Percentiles rank a stretch among this genome's conserved stretches.
phyloP scores from a whole-genome alignment of 2,888 invertebrate genomes.

The Graphium colonna region DNA sequence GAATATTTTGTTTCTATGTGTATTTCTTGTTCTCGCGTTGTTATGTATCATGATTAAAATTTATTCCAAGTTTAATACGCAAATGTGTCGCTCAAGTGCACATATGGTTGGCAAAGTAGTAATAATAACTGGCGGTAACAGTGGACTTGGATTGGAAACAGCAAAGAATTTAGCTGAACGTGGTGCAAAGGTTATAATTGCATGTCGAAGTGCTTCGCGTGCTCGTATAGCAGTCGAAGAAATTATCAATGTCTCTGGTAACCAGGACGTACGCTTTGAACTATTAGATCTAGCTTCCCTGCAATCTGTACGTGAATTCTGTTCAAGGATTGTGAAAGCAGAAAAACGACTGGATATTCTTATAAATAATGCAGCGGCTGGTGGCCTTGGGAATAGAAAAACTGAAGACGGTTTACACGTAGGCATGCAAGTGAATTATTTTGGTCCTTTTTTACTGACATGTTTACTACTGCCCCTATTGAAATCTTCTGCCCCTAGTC shows the following conservation, averaged over 20 bases:
- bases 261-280: slow-evolving; percentile 52
- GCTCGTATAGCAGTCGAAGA: slow-evolving; percentile 57
- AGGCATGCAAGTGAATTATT: slow-evolving; percentile 86
- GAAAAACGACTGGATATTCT: slow-evolving; percentile 77
- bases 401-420: slow-evolving; percentile 84
- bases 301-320: slow-evolving; percentile 77
- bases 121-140: slow-evolving; percentile 67
- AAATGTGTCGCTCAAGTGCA: slow-evolving; percentile 62
- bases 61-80: slow-evolving; percentile 64
- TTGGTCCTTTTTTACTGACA: slow-evolving; percentile 86
- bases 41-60: slow-evolving; percentile 49
- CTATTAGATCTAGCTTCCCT: slow-evolving; percentile 69
- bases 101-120: slow-evolving; percentile 73
- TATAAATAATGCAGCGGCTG: slow-evolving; percentile 81
- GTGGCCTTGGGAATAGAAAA: slow-evolving; percentile 65
- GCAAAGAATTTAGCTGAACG: slow-evolving; percentile 73
- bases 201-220: slow-evolving; percentile 65
- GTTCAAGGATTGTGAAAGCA: slow-evolving; percentile 68
- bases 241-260: slow-evolving; percentile 59
- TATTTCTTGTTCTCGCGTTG: slow-evolving; percentile 36
- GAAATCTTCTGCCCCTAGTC: slow-evolving; percentile 68
- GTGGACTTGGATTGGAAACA: slow-evolving; percentile 77
- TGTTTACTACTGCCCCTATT: slow-evolving; percentile 79
- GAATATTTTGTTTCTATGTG: neutral
- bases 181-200: slow-evolving; percentile 73